Evolutionary conservation across 2,797 vertebrate species (phyloP), one percentile per base, ranked within the genome.

Genomic region (Cirrhinus mrigala): DNA sequence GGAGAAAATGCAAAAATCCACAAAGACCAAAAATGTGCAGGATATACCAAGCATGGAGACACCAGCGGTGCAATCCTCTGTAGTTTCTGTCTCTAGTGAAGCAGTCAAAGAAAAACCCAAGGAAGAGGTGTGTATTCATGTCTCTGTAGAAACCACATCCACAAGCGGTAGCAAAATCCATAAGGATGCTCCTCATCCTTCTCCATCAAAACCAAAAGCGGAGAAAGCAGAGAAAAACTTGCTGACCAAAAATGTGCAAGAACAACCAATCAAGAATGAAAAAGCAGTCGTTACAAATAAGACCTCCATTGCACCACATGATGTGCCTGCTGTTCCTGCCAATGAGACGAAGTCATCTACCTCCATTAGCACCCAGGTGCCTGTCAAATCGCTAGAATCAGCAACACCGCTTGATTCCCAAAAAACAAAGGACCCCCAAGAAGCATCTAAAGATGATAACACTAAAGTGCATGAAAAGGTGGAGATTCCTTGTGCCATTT

Each of bases 41-140:
- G 27, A 91, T 90, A 18, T 58, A 22, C 4, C 71, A 50, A 9
- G 11, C 1, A 37, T 11, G 24, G n/a, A 5, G 3, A n/a, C 24
- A 74, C 29, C 71, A 24, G 58, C 87, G 90, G 91, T 90, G 91
- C 91, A 90, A 80, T 83, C 88, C 79, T 29, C 83, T 79, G 33
- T 58, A 62, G 90, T 89, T 80, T 79, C 90, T 9, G 81, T 84
- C 33, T 85, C 54, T 86, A 81, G 76, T 88, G 90, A 89, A 89
- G 83, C 52, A 56, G 50, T 37, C 11, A 37, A 76, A 14, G 90
- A 81, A 44, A 29, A 40, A 0, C 22, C 48, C 11, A 70, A 77
- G 56, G 46, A 56, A 10, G 79, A 89, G 8, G 87, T 83, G 6
- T 74, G 58, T 58, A 52, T 75, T 33, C 58, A 87, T 50, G 69